These are phyloP conservation scores for Apodemus sylvaticus DNA, from an alignment of 2,113 vertebrate genomes.

Conservation along the genomic window DNA sequence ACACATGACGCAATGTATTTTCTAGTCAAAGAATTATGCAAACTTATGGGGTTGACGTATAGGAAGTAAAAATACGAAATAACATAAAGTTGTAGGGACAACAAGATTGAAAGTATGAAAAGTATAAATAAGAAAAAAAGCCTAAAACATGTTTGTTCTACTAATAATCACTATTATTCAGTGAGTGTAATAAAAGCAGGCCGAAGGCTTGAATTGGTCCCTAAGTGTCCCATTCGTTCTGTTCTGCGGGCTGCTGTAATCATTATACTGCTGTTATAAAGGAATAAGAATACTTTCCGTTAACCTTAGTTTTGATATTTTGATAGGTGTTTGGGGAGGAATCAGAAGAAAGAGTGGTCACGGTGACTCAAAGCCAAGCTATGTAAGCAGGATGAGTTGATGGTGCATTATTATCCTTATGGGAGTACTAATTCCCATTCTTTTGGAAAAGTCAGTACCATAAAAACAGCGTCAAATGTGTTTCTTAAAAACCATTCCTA, in stretches of 20 bases:
- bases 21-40: neutral
- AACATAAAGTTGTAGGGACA: neutral
- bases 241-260: constrained; percentile 33
- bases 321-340: constrained; percentile 56
- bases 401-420: constrained; percentile 43
- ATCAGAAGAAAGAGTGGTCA: constrained; percentile 33
- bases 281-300: constrained; percentile 59
- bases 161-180: neutral
- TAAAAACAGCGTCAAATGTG: constrained; percentile 51
- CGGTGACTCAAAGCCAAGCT: constrained; percentile 23
- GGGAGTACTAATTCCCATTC: constrained; percentile 49
- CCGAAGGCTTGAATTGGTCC: constrained; percentile 23
- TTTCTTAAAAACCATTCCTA: constrained; percentile 32
- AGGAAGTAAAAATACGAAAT: constrained; percentile 15
- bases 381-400: constrained; percentile 1
- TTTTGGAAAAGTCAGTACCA: constrained; percentile 54
- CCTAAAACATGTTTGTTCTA: constrained; percentile 32
- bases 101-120: constrained; percentile 22
- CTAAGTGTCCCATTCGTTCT: constrained; percentile 43
- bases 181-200: constrained; percentile 47
- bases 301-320: constrained; percentile 49
- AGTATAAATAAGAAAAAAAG: neutral
- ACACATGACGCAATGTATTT: neutral
- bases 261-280: constrained; percentile 26
- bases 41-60: neutral